phyloP scores from a whole-genome alignment of 2,888 invertebrate species.

The Isoperla grammatica region DNA sequence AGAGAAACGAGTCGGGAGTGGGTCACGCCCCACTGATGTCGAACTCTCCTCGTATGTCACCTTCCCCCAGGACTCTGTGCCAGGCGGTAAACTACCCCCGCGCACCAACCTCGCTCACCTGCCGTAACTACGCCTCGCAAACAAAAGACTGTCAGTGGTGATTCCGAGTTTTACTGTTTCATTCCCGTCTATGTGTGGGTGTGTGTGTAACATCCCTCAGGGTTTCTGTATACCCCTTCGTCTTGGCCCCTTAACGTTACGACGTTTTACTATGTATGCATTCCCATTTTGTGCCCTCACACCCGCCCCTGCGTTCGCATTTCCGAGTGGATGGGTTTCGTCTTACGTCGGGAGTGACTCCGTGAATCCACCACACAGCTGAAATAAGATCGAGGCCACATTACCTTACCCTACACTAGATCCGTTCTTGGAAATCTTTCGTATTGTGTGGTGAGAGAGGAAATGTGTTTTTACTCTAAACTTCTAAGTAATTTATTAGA shows the following conservation, averaged over 20 bases:
- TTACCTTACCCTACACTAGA: no score
- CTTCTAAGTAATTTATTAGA: no score
- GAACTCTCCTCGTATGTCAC: no score
- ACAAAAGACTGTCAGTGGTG: conserved; percentile 7
- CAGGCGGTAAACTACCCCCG: not conserved
- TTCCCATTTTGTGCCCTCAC: not conserved
- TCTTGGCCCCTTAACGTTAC: not conserved
- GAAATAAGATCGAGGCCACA: no score
- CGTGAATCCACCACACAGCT: no score
- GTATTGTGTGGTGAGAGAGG: no score
- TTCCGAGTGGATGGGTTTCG: conserved; percentile 20
- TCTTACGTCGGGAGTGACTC: not conserved
- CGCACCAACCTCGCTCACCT: not conserved
- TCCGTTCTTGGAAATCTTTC: no score
- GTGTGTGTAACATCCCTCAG: no score
- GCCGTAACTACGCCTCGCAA: not conserved
- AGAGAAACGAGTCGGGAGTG: no score
- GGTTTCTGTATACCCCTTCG: not conserved
- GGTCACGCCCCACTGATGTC: no score
- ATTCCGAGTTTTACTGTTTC: not conserved
- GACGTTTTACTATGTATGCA: conserved; percentile 13
- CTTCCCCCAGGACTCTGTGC: no score
- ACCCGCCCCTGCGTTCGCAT: conserved; percentile 7
- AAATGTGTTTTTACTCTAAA: no score
- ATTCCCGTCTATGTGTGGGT: not conserved